Evolutionary conservation across 2,888 invertebrate genomes (phyloP).

Genomic region (Lissocephala sabroskyi): DNA sequence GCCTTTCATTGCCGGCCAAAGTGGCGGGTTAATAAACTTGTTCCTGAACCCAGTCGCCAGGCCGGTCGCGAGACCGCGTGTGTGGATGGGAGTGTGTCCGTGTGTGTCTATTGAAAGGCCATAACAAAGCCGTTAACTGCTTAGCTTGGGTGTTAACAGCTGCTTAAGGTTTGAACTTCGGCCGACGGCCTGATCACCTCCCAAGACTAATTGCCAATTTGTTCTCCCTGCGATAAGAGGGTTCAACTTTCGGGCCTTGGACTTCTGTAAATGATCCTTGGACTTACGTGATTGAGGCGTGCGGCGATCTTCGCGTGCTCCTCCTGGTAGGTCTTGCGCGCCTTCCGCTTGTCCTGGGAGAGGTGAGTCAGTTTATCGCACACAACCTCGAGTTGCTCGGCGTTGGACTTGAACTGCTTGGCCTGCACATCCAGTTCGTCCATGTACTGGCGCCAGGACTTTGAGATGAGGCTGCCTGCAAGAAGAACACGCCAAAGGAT

Average conservation of each 20-base stretch:
- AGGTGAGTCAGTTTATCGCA: constrained; percentile 87
- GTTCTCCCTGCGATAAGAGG: not conserved
- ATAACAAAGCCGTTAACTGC: constrained; percentile 26
- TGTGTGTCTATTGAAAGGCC: constrained; percentile 26
- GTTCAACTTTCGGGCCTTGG: not conserved
- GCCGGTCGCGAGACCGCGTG: too few relatives aligned
- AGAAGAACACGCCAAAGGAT: constrained; percentile 1
- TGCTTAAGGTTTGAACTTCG: constrained; percentile 35
- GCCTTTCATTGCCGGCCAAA: not conserved
- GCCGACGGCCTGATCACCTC: too few relatives aligned
- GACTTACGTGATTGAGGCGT: constrained; percentile 84
- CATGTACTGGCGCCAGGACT: constrained; percentile 88
- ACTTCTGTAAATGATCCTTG: too few relatives aligned
- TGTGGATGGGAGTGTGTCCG: not conserved
- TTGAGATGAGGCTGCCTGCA: constrained; percentile 78
- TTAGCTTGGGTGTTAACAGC: constrained; percentile 20
- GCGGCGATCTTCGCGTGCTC: constrained; percentile 88
- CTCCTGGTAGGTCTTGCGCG: constrained; percentile 90
- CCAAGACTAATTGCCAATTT: too few relatives aligned
- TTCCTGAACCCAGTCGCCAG: constrained; percentile 3
- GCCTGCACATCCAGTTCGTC: constrained; percentile 92
- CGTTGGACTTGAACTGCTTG: constrained; percentile 86
- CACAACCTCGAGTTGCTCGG: constrained; percentile 86
- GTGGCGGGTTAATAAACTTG: constrained; percentile 54
- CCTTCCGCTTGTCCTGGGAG: constrained; percentile 89